These are phyloP conservation scores for Brachyhypopomus occidentalis DNA, from an alignment of 2,113 vertebrate genomes.

Conservation along the genomic window DNA sequence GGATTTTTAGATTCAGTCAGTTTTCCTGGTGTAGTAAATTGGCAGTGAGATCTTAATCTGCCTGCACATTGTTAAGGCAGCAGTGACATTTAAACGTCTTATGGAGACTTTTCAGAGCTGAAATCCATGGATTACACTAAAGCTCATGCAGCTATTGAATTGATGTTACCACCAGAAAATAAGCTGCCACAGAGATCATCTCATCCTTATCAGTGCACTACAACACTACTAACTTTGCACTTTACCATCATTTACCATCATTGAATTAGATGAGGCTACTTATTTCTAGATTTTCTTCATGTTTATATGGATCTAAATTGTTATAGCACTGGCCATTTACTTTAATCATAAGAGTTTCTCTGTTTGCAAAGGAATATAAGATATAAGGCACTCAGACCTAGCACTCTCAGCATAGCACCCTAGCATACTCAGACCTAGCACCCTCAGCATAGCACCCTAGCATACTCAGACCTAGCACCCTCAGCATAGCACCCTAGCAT, in stretches of 20 bases:
- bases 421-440: too few relatives aligned
- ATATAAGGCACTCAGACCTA: neutral
- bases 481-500: too few relatives aligned
- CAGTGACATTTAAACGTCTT: conserved; percentile 25
- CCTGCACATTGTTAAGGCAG: conserved; percentile 1
- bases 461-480: neutral
- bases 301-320: neutral
- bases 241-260: too few relatives aligned
- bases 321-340: neutral
- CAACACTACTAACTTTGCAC: too few relatives aligned
- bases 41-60: conserved; percentile 8
- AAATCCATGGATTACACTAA: conserved; percentile 30
- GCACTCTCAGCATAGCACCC: too few relatives aligned
- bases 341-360: neutral
- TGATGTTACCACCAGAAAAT: conserved; percentile 7
- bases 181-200: neutral
- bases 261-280: neutral
- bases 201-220: neutral
- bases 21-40: neutral
- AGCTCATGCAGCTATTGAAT: conserved; percentile 2
- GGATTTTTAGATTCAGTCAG: neutral
- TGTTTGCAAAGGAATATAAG: neutral
- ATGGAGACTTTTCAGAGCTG: conserved; percentile 14
- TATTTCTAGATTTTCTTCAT: neutral
- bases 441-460: too few relatives aligned